Conservation (phyloP, 1,140 invertebrate species). For the Akabosia matsudoensis region DNA sequence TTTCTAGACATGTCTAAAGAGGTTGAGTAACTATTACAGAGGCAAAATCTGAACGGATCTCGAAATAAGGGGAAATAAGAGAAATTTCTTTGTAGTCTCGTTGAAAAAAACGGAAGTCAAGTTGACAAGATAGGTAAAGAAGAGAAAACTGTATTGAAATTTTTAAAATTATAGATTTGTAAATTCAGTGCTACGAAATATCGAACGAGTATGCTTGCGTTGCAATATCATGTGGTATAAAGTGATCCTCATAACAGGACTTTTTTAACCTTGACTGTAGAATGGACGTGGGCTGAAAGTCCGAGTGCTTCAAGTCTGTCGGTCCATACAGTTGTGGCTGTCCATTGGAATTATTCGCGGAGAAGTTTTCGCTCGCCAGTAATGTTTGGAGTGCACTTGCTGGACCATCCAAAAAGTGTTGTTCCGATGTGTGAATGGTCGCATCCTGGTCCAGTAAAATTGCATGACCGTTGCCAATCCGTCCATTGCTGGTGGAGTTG, state of each 20-base stretch:
- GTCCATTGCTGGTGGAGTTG: constrained; percentile 20
- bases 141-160: constrained; percentile 5
- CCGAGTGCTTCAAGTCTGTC: constrained; percentile 21
- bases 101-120: background rate
- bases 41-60: background rate
- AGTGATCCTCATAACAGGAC: background rate
- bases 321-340: constrained; percentile 21
- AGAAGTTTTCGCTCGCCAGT: constrained; percentile 57
- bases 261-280: constrained; percentile 34
- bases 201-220: background rate
- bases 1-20: too few relatives aligned
- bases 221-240: background rate
- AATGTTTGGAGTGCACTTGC: constrained; percentile 65
- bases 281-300: constrained; percentile 25
- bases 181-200: constrained; percentile 10
- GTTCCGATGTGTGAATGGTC: constrained; percentile 42
- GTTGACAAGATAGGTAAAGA: background rate
- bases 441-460: constrained; percentile 37
- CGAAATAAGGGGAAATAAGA: background rate
- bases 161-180: background rate
- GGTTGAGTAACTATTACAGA: too few relatives aligned
- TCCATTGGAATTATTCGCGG: constrained; percentile 33
- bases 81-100: background rate
- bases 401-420: constrained; percentile 49
- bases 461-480: background rate